phyloP scores from a whole-genome alignment of 2,113 vertebrate species.

The Pteropus alecto region DNA sequence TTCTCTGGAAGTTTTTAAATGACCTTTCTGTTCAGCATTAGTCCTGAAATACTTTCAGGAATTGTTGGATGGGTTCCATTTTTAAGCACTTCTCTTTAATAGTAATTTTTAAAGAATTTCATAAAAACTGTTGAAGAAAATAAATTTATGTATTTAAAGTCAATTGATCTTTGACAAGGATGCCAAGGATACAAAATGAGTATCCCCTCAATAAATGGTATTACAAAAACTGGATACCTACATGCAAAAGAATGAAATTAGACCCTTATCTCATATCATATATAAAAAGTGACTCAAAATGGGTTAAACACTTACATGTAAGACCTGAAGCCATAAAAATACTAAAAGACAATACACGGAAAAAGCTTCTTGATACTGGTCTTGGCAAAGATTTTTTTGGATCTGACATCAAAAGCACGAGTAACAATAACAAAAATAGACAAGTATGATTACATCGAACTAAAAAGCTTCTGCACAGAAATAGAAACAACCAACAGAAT shows the following conservation, averaged over 20 bases:
- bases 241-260: background rate
- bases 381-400: background rate
- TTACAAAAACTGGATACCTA: background rate
- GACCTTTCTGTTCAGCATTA: background rate
- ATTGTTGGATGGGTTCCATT: background rate
- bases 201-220: background rate
- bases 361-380: background rate
- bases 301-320: background rate
- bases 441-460: background rate
- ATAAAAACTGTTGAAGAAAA: background rate
- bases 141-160: background rate
- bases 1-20: background rate
- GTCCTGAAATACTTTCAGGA: background rate
- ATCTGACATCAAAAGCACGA: background rate
- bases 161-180: background rate
- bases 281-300: background rate
- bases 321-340: background rate
- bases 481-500: background rate
- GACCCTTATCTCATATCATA: background rate
- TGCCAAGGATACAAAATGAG: background rate
- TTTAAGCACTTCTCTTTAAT: background rate
- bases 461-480: background rate
- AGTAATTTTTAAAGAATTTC: background rate
- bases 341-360: background rate
- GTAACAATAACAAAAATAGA: background rate